Percentiles rank a stretch among this genome's conserved stretches.
Evolutionary conservation across 53 echinoderm and acorn worm species (phyloP).

Genomic region (Echinometra lucunter): DNA sequence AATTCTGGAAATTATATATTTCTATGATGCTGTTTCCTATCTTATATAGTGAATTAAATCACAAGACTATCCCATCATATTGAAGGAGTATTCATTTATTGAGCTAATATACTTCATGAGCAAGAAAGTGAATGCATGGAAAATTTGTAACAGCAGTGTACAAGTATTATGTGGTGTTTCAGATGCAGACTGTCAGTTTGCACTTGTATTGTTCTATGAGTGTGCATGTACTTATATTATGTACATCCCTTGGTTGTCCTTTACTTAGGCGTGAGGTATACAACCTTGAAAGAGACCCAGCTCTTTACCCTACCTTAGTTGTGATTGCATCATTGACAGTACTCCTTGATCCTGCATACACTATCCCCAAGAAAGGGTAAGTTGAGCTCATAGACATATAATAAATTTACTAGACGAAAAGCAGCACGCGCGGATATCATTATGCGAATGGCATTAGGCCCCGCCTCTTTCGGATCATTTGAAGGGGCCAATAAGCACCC

Average conservation of each 20-base stretch:
- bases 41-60: too few species aligned
- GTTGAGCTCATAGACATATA: neutral
- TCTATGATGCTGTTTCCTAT: too few species aligned
- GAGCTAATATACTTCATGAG: too few species aligned
- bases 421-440: too few species aligned
- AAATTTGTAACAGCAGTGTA: neutral
- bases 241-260: neutral
- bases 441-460: too few species aligned
- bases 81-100: too few species aligned
- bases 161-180: too few species aligned
- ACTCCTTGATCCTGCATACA: slow-evolving; percentile 66
- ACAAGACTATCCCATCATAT: too few species aligned
- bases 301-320: slow-evolving; percentile 69
- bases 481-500: too few species aligned
- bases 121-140: too few species aligned
- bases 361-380: slow-evolving; percentile 70
- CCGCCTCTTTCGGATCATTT: too few species aligned
- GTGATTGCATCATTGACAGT: slow-evolving; percentile 66
- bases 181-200: neutral
- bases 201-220: neutral
- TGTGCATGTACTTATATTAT: neutral
- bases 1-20: too few species aligned
- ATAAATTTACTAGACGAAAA: neutral
- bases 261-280: slow-evolving; percentile 53
- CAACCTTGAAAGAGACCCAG: slow-evolving; percentile 70